Evolutionary conservation across 2,888 invertebrate genomes (phyloP), one percentile per base, ranked within the genome.

Genomic region (Fabriciana adippe): DNA sequence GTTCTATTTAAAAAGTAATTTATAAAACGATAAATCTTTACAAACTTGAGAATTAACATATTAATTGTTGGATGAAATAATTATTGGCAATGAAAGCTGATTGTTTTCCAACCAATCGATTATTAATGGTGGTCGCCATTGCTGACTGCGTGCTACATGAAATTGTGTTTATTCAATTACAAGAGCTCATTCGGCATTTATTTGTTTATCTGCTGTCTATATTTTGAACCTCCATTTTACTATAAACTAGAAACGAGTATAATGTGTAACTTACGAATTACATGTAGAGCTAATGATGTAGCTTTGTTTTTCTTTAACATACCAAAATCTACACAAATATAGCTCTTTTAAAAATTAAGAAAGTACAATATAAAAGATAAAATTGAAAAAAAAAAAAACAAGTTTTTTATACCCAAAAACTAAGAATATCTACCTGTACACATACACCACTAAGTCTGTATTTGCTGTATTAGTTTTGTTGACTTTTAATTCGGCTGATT

Each of bases 111-210:
- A 18, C 48, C 26, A 67, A 60, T 41, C 54, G 47, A 64, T 61
- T 61, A 65, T 69, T 65, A 62, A 67, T 56, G 59, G 50, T 35
- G 14, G 35, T 53, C 47, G 41, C 35, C 61, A 56, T 51, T 55
- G 66, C 51, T 55, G 60, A 55, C 61, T 67, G 83, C 87, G 86
- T 87, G 89, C 84, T 83, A 86, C 85, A 84, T 85, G 87, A 88
- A 76, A 85, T 78, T 72, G 65, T 81, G 82, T 82, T 85, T 84
- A 84, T 85, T 83, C 81, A 3, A 45, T 31, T 51, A 16, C 41
- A 16, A 66, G 18, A 48, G 53, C 47, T 57, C 18, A 26, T 61
- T 41, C 51, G 51, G n/a, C 55, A 64, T n/a, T 50, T 26, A 13
- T 31, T 63, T 11, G 18, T 26, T 59, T 26, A 4, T 26, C 26